A percentile compares a stretch with the other conserved stretches of the same genome.
Conservation (phyloP, 2,797 vertebrate species). For the Notolabrus celidotus region DNA sequence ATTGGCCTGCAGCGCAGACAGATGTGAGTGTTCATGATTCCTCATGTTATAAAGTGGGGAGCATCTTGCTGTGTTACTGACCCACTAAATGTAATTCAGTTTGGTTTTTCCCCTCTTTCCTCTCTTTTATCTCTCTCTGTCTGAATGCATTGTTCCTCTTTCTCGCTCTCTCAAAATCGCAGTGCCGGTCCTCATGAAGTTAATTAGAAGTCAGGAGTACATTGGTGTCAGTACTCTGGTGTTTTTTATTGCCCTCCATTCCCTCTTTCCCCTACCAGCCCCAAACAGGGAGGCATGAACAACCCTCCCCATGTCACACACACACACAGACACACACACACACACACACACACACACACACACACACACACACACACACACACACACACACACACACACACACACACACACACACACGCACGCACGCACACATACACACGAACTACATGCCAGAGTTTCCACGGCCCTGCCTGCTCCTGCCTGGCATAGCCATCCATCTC, state of each 20-base stretch:
- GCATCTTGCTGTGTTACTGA: slow-evolving; percentile 32
- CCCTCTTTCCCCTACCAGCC: slow-evolving; percentile 17
- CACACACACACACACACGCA: slow-evolving; percentile 36
- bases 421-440: slow-evolving; percentile 33
- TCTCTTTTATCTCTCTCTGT: slow-evolving; percentile 28
- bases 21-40: slow-evolving; percentile 4
- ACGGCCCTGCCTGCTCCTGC: slow-evolving; percentile 66
- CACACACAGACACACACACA: slow-evolving; percentile 34
- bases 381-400: slow-evolving; percentile 35
- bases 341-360: slow-evolving; percentile 33
- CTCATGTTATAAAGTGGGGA: slow-evolving; percentile 8
- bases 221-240: slow-evolving; percentile 74
- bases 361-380: slow-evolving; percentile 34
- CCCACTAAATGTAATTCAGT: slow-evolving; percentile 20
- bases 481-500: slow-evolving; percentile 81
- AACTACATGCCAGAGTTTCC: slow-evolving; percentile 59
- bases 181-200: slow-evolving; percentile 55
- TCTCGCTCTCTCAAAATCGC: slow-evolving; percentile 24
- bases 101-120: neutral
- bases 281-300: slow-evolving; percentile 71
- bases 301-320: slow-evolving; percentile 63
- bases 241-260: slow-evolving; percentile 75
- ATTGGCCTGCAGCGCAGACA: slow-evolving; percentile 26
- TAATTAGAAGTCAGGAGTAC: slow-evolving; percentile 81
- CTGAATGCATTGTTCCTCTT: slow-evolving; percentile 20